Conservation (phyloP, 2,113 vertebrate genomes). For the Phalacrocorax pelagicus region DNA sequence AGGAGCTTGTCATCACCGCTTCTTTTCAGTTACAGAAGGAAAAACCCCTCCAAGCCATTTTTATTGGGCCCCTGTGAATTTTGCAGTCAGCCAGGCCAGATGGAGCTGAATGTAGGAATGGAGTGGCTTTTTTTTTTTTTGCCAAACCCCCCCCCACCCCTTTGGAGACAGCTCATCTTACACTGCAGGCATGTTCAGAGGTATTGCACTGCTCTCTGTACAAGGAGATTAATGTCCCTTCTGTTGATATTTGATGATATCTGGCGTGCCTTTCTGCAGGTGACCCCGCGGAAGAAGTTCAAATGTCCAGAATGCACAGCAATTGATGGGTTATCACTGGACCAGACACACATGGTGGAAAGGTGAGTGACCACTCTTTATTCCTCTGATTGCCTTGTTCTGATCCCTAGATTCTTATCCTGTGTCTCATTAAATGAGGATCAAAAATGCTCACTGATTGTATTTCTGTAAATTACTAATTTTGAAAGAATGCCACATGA, state of each 20-base stretch:
- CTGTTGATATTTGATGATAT: conserved; percentile 37
- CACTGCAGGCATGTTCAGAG: conserved; percentile 9
- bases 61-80: conserved; percentile 81
- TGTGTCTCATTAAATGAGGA: background rate
- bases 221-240: conserved; percentile 28
- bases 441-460: background rate
- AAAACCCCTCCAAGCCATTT: conserved; percentile 75
- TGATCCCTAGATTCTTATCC: conserved; percentile 32
- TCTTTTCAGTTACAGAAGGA: conserved; percentile 77
- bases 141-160: background rate
- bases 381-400: background rate
- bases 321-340: conserved; percentile 94
- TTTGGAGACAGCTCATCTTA: conserved; percentile 32
- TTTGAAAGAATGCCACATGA: background rate
- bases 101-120: conserved; percentile 53
- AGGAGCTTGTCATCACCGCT: conserved; percentile 83
- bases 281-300: conserved; percentile 98
- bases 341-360: conserved; percentile 99
- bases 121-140: background rate
- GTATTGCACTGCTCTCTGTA: background rate
- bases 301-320: conserved; percentile 99
- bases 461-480: background rate
- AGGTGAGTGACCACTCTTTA: conserved; percentile 75
- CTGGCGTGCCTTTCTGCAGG: conserved; percentile 75
- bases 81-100: conserved; percentile 66